Evolutionary conservation across 2,113 vertebrate genomes (phyloP).

Genomic region (Pseudorectes ferrugineus): DNA sequence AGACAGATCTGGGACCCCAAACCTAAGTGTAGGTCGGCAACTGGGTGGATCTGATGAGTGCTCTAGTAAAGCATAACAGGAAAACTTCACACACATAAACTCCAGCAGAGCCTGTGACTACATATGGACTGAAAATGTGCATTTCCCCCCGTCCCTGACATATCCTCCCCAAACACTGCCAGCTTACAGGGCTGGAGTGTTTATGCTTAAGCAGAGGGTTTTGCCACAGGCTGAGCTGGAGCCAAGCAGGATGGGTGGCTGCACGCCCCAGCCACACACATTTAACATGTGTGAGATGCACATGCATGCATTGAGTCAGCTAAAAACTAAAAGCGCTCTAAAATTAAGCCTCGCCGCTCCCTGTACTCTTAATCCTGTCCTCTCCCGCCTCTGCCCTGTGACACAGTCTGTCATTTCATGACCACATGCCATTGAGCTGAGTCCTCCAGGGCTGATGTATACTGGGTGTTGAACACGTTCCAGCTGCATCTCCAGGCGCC

Average conservation of each 20-base stretch:
- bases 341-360: not conserved
- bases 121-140: not conserved
- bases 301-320: not conserved
- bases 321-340: not conserved
- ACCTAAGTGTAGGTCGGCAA: rapidly evolving
- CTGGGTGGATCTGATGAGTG: not conserved
- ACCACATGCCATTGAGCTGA: conserved; percentile 9
- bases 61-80: not conserved
- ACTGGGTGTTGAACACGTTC: not conserved
- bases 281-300: not conserved
- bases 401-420: not conserved
- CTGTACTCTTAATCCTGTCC: not conserved
- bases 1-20: not conserved
- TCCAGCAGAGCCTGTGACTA: not conserved
- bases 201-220: not conserved
- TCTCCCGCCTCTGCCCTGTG: not conserved
- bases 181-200: not conserved
- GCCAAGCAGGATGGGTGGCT: not conserved
- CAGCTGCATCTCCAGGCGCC: not conserved
- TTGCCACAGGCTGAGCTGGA: not conserved
- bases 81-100: not conserved
- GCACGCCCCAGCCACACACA: not conserved
- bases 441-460: not conserved
- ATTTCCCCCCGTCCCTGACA: not conserved
- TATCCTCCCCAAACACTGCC: not conserved